Conservation (phyloP, 2,888 invertebrate species). For the Chymomyza caudatula region DNA sequence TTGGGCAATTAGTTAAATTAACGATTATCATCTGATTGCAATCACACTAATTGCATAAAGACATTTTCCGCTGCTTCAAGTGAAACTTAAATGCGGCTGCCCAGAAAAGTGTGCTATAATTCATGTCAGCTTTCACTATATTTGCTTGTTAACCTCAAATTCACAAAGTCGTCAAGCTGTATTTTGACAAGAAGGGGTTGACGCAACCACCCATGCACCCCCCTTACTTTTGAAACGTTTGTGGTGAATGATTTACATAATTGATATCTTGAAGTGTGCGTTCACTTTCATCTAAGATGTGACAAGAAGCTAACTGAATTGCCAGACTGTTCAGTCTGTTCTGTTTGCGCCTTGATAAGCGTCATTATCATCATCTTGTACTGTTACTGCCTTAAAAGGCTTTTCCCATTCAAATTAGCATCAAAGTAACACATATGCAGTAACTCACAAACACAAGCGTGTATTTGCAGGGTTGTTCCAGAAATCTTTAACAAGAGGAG, state of each 20-base stretch:
- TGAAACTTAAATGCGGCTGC: not conserved
- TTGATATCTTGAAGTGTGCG: not conserved
- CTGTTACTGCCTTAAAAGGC: constrained; percentile 53
- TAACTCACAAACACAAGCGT: constrained; percentile 30
- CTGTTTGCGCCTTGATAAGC: constrained; percentile 52
- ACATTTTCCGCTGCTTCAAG: not conserved
- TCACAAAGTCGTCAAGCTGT: not conserved
- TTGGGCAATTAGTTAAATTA: not conserved
- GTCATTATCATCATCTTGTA: constrained; percentile 36
- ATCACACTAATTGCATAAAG: constrained; percentile 1
- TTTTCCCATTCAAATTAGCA: constrained; percentile 63
- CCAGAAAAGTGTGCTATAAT: not conserved
- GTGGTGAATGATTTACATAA: not conserved
- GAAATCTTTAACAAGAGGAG: not conserved
- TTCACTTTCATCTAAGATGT: not conserved
- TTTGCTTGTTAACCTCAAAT: not conserved
- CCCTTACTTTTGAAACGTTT: not conserved
- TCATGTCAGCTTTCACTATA: not conserved
- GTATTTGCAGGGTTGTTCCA: constrained; percentile 31
- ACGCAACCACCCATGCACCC: not conserved
- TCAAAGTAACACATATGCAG: constrained; percentile 51
- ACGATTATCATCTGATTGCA: not conserved
- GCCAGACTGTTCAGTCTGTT: not conserved
- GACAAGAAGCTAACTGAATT: not conserved
- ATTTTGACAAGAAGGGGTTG: not conserved